Evolutionary conservation across 2,797 vertebrate species (phyloP).

Genomic region (Rhabdomys pumilio): DNA sequence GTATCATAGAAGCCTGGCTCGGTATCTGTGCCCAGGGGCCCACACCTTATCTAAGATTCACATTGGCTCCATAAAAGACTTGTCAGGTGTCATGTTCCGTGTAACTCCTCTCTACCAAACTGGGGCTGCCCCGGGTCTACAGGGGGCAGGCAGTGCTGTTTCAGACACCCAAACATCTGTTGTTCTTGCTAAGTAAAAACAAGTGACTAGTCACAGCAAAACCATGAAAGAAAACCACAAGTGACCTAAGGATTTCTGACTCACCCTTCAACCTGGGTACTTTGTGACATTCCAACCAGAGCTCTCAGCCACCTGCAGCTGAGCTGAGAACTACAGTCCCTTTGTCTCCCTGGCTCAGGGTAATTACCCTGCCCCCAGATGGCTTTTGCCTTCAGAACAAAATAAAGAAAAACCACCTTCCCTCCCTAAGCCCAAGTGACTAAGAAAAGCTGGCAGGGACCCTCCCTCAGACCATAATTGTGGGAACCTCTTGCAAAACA

Average conservation of each 20-base stretch:
- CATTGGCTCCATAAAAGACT: background rate
- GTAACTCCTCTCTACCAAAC: background rate
- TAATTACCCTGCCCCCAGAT: constrained; percentile 87
- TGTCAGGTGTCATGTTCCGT: background rate
- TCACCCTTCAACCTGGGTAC: constrained; percentile 87
- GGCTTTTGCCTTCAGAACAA: constrained; percentile 83
- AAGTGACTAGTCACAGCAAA: constrained; percentile 90
- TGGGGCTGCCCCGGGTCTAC: background rate
- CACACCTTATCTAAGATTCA: background rate
- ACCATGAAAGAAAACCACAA: constrained; percentile 93
- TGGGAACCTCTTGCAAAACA: constrained; percentile 87
- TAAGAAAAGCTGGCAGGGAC: constrained; percentile 87
- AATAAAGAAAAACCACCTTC: constrained; percentile 77
- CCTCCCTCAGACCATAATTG: constrained; percentile 84
- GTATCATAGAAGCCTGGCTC: background rate
- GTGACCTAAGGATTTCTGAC: constrained; percentile 90
- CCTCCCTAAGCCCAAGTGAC: constrained; percentile 84
- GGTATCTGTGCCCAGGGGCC: accelerated
- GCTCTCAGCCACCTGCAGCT: constrained; percentile 88
- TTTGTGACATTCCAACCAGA: constrained; percentile 87
- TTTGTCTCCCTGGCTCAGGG: constrained; percentile 83
- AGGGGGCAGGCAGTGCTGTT: constrained; percentile 17
- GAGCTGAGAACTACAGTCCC: constrained; percentile 78
- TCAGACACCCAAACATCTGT: constrained; percentile 88
- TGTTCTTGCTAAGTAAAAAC: constrained; percentile 88